phyloP scores from a whole-genome alignment of 2,113 vertebrate species.

The Drymodes brunneopygia region DNA sequence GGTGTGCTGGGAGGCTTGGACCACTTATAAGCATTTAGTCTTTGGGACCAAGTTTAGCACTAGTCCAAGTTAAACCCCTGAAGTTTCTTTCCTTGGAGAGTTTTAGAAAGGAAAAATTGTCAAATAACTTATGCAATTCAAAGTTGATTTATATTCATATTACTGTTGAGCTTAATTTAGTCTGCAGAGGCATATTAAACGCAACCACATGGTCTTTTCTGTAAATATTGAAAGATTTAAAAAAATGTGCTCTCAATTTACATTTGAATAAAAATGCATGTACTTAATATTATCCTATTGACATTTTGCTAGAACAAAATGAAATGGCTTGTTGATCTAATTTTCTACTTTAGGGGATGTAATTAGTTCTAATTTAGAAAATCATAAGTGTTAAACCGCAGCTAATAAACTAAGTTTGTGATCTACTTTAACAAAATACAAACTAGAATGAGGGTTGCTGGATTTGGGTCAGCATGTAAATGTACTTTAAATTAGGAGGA shows the following conservation, averaged over 20 bases:
- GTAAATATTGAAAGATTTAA: not conserved
- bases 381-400: constrained; percentile 38
- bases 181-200: constrained; percentile 8
- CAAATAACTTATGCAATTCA: not conserved
- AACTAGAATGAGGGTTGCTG: not conserved
- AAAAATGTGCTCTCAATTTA: not conserved
- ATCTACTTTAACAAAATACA: not conserved
- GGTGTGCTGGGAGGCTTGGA: not conserved
- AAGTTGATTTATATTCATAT: constrained; percentile 13
- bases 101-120: not conserved
- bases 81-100: not conserved
- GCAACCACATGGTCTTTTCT: not conserved
- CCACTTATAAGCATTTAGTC: not conserved
- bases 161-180: constrained; percentile 35
- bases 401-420: constrained; percentile 52
- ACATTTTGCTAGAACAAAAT: constrained; percentile 36
- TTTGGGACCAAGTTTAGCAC: not conserved
- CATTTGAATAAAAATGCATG: constrained; percentile 42
- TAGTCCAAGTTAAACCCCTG: not conserved
- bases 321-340: constrained; percentile 49
- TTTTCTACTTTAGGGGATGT: constrained; percentile 55
- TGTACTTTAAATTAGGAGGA: not conserved
- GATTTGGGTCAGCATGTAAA: constrained; percentile 21
- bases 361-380: constrained; percentile 63
- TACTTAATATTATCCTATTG: constrained; percentile 47